phyloP scores from a whole-genome alignment of 2,797 vertebrate species.

The Bucorvus abyssinicus region DNA sequence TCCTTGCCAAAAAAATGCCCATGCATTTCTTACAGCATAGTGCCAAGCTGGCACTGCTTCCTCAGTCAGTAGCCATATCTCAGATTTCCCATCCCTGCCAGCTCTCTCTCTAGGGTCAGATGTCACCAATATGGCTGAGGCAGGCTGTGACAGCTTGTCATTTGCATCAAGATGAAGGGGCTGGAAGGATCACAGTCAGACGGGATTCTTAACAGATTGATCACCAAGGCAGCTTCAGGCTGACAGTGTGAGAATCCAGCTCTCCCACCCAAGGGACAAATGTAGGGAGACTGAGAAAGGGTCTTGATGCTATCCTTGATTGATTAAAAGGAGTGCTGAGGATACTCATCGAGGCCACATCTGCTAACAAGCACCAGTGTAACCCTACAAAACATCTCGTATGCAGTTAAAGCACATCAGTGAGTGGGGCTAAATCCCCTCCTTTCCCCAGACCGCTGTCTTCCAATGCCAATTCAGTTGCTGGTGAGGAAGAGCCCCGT shows the following conservation, averaged over 20 bases:
- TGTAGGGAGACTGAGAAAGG: neutral
- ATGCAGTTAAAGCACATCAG: neutral
- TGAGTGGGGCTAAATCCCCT: neutral
- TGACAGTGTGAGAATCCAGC: neutral
- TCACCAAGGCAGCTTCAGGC: neutral
- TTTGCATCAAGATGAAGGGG: slow-evolving; percentile 1
- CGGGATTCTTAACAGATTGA: slow-evolving; percentile 17
- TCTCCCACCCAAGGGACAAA: neutral
- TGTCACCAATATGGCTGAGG: neutral
- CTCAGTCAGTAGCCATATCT: neutral
- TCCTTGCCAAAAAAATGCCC: neutral
- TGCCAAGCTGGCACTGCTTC: neutral
- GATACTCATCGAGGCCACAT: neutral
- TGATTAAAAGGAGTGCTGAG: neutral
- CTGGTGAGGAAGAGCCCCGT: neutral
- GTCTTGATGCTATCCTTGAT: neutral
- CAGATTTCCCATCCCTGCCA: neutral
- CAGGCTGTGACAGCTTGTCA: slow-evolving; percentile 25
- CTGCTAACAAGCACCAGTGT: neutral
- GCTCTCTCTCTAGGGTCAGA: slow-evolving; percentile 3
- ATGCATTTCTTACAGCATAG: neutral
- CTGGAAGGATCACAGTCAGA: slow-evolving; percentile 1
- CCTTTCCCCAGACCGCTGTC: neutral
- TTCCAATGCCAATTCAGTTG: neutral
- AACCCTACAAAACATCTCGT: neutral